Evolutionary conservation across 2,888 invertebrate species (phyloP), one percentile per base, ranked within the genome.

Genomic region (Clunio marinus): DNA sequence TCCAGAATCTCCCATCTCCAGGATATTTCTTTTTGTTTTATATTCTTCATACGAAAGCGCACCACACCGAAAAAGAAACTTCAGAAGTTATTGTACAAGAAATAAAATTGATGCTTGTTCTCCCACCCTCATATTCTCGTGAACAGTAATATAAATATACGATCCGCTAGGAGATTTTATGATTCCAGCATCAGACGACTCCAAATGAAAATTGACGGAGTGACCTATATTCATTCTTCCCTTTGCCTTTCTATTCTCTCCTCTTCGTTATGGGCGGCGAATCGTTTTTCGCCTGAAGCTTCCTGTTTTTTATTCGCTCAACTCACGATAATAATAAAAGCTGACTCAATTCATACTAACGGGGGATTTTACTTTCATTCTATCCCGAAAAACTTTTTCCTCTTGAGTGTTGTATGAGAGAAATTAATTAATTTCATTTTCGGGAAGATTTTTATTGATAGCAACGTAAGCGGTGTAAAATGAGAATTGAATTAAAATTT

Each of bases 181-280:
- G 51, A 51, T 51, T 2, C 51, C 22, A 22, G 51, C 17, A 20
- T 17, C 51, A 10, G n/a, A 41, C 41, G 15, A 15, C 15, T 41
- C 41, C 7, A 24, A 22, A 60, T 37, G 37, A 46, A 65, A 65
- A 65, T 65, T 65, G 63, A 65, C 46, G 46, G 15, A 65, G 45
- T 65, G 63, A 65, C 63, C 63, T 65, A 65, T 27, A 45, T 65
- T 65, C 8, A 20, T 24, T 27, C 63, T 27, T 65, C 25, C 27
- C 62, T 65, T 62, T 37, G 10, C 25, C 25, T 15, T 62, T n/a
- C 4, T 57, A 10, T 60, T 60, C 13, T 24, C 15, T 51, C n/a
- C n/a, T 41, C 22, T 51, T 51, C 20, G 51, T 22, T 8, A 51
- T 22, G 22, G 22, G 22, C 41, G 41, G 41, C 10, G 15, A 41